Evolutionary conservation across 2,797 vertebrate genomes (phyloP), one percentile per base, ranked within the genome.

Genomic region (Sebastes hubbsi): DNA sequence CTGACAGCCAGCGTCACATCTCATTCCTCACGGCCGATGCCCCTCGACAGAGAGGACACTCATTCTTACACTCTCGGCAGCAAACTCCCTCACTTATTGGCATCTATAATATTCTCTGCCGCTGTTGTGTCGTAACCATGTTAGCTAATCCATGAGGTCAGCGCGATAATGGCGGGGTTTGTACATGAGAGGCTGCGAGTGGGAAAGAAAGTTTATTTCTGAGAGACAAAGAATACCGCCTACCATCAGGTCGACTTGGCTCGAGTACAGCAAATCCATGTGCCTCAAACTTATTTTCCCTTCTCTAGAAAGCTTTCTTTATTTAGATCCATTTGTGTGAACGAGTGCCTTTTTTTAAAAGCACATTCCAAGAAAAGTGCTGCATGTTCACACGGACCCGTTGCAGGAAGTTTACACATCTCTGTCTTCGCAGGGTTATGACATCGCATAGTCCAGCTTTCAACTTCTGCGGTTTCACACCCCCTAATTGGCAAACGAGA

Each of bases 1-100:
- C 85, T 74, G 92, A 91, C 93, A 94, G 86, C 83, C 72, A 56
- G 81, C 88, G 92, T 94, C 93, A 84, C 87, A 88, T 92, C 83
- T 81, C 90, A 92, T 95, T 91, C 84, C 87, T 93, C 88, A 93
- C 82, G 87, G 91, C 82, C 77, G 66, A 73, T 92, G 90, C 86
- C 76, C 83, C 72, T 78, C 82, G 12, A 92, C 90, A 92, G 89
- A 92, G 86, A 87, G 80, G 86, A 89, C 88, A 49, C 88, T 82
- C 84, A 13, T 54, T 88, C 87, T 62, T 59, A 16, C 70, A 46
- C 67, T 77, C 67, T 75, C 16, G 12, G 22, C 14, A 8, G 49
- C 36, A n/a, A 66, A 71, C 71, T 34, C 71, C 32, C 65, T 63
- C 83, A 54, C 65, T 74, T 87, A 82, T 84, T 85, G 88, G 85